Evolutionary conservation across 2,797 vertebrate species (phyloP).

Genomic region (Eidolon dupreanum): DNA sequence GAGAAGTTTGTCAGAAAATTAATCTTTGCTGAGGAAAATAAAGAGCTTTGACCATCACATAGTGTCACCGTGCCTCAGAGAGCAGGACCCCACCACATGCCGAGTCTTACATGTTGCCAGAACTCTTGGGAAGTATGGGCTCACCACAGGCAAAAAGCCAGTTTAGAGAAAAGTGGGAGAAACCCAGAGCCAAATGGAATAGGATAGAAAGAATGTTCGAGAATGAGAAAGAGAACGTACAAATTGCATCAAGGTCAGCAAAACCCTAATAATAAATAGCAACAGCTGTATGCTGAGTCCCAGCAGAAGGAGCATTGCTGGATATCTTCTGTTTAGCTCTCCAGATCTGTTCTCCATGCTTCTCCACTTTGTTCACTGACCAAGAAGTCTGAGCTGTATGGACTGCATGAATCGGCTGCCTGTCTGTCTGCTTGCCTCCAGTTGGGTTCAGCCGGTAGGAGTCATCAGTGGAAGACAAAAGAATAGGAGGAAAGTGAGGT

Average conservation of each 20-base stretch:
- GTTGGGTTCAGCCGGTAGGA: not conserved
- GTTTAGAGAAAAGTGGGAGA: not conserved
- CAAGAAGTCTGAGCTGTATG: not conserved
- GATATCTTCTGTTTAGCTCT: not conserved
- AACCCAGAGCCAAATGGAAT: not conserved
- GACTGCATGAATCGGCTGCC: not conserved
- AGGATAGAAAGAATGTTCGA: conserved; percentile 20
- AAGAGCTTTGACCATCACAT: not conserved
- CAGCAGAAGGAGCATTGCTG: not conserved
- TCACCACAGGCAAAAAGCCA: not conserved
- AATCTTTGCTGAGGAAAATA: not conserved
- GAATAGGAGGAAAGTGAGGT: not conserved
- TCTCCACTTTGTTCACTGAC: not conserved
- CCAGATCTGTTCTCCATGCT: not conserved
- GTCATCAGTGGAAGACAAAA: not conserved
- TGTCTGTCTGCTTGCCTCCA: not conserved
- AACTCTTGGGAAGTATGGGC: not conserved
- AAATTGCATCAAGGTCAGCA: not conserved
- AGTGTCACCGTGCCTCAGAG: not conserved
- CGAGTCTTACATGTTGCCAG: not conserved
- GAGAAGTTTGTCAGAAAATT: not conserved
- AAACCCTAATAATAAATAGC: conserved; percentile 1
- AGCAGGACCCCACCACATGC: not conserved
- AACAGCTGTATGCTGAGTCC: not conserved
- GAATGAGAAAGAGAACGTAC: not conserved